Base-by-base conservation (phyloP, 2,797 vertebrate genomes). In the Tangara arthus region DNA sequence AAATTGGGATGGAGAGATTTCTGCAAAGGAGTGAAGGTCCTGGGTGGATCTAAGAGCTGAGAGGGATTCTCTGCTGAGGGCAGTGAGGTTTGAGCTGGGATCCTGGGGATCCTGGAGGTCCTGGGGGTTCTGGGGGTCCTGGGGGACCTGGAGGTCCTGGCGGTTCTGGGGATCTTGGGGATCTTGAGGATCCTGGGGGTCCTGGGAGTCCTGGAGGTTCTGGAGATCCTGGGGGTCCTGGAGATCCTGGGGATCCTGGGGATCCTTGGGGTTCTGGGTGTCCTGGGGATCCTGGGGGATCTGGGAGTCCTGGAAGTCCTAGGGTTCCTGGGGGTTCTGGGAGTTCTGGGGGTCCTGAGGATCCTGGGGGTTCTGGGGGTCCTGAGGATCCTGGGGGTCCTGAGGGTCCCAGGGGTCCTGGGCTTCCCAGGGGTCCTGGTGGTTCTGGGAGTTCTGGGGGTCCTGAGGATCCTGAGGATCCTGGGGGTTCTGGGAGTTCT, bases 41-140 rank as follows among this genome's bases (percentile, higher is more conserved):
- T 0, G 8, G 32, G 49, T 37, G 82, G 41, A 59, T 81, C n/a
- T 37, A 0, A 0, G 76, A 28, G 71, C 63, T 0, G 0, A 35
- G 64, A 28, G 27, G 0, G 2, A 47, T 71, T 42, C 52, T 60
- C 12, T 59, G 71, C 57, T 4, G 18, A 13, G 14, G 52, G 39
- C 39, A 81, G 34, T 32, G 85, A 39, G 53, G 9, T 57, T 47
- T 2, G 11, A 65, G 24, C 3, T 0, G 2, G 21, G 16, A 5
- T 65, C 37, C 50, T 3, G 15, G 44, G 8, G 21, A 5, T 34
- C 27, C 46, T 2, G 5, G 24, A 8, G 15, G 0, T 42, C 10
- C 60, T 6, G 20, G 10, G 27, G 18, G 0, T 52, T 21, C 42
- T 3, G 6, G 22, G 22, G 19, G 1, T 32, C 7, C 11, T 30